Base-by-base conservation (phyloP, 2,797 vertebrate genomes). In the Platyrinchus mystaceus region DNA sequence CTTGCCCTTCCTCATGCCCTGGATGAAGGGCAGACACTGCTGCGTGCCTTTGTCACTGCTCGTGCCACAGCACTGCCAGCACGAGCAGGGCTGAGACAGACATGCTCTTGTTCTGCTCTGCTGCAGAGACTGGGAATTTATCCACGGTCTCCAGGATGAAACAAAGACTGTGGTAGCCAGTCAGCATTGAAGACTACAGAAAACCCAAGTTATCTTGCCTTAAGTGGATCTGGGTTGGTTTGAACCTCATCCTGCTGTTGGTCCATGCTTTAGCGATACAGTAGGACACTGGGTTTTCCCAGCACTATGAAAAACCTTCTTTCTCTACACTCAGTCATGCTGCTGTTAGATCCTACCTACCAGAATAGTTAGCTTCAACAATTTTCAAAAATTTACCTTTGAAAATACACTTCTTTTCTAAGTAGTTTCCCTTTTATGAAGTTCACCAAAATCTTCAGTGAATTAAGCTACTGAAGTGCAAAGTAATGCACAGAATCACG, bases 401-500 rank as follows among this genome's bases (percentile, higher is more conserved):
- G 59, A 32, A 52, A 84, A 71, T 10, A 80, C 15, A 41, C 13
- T 55, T 58, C 5, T 88, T 69, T 53, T n/a, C 15, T 5, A 78
- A 91, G 41, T 27, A 22, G 12, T 44, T 83, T 73, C 39, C 39
- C 26, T 84, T 89, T 87, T 30, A 79, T 20, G 19, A 69, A 84
- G 60, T 63, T 83, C 58, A 62, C 28, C 20, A 19, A 69, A 69
- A 68, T 37, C 59, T 78, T 53, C 11, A 47, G 28, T 76, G 74
- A 87, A 93, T 53, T 59, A 66, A 80, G 22, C 63, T 70, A 47
- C 6, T 68, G 78, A 95, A 74, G 50, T 87, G 56, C 58, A 77
- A 93, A 95, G 32, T 26, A 58, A 3, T 62, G 16, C 84, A 77
- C 21, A 53, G 56, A 67, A 14, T 10, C 82, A 70, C 17, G 34